phyloP scores from a whole-genome alignment of 2,113 vertebrate species.

The Meles meles region DNA sequence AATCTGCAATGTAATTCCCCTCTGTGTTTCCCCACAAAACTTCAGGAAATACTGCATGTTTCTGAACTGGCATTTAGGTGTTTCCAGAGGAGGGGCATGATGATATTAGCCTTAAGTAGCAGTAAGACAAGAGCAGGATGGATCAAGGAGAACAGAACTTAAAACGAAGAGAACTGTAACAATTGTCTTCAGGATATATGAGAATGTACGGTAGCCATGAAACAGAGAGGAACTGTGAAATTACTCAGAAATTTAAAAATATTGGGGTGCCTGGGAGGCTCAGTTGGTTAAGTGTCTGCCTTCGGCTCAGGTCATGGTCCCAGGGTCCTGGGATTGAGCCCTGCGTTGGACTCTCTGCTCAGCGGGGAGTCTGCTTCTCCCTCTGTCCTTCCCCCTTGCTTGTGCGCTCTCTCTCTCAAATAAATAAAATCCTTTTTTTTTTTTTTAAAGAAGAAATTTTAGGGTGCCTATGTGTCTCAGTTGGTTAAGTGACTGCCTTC shows the following conservation, averaged over 20 bases:
- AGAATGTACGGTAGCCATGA: background rate
- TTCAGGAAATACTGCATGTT: background rate
- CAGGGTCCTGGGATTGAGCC: too few species aligned
- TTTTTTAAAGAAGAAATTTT: too few species aligned
- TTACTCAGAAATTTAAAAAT: background rate
- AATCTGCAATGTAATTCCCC: background rate
- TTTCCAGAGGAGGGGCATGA: background rate
- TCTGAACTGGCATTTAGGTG: background rate
- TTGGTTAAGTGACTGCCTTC: too few species aligned
- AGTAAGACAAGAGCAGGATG: background rate
- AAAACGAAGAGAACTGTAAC: background rate
- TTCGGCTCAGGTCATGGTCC: too few species aligned
- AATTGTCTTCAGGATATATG: background rate
- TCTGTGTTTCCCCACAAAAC: background rate
- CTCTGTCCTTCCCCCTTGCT: too few species aligned
- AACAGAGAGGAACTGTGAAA: background rate
- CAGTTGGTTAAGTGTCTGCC: too few species aligned
- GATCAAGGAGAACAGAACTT: background rate
- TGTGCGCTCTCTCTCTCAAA: too few species aligned
- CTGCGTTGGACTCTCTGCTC: too few species aligned
- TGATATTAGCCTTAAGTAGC: background rate
- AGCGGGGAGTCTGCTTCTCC: too few species aligned
- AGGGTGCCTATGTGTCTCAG: too few species aligned
- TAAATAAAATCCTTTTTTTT: too few species aligned
- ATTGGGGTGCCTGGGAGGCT: too few species aligned